Evolutionary conservation across 1,140 invertebrate species (phyloP).

Genomic region (Polypedilum vanderplanki): DNA sequence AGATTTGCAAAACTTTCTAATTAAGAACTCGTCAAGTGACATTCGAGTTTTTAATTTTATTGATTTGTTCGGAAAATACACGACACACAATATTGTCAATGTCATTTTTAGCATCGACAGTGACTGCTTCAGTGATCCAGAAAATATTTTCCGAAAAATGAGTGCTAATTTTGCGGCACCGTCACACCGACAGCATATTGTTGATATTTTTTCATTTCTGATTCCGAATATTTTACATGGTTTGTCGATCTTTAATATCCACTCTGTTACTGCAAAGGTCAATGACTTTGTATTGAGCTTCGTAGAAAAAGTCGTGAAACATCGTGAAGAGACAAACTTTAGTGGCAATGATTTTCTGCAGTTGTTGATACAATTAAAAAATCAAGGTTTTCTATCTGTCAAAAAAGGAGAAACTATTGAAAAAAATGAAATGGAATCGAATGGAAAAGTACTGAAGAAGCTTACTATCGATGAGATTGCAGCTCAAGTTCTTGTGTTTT

Average conservation of each 20-base stretch:
- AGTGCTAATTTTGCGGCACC: background rate
- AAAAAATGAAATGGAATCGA: background rate
- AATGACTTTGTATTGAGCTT: background rate
- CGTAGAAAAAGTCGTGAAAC: background rate
- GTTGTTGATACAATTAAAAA: slow-evolving; percentile 30
- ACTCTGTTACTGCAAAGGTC: background rate
- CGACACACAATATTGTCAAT: slow-evolving; percentile 49
- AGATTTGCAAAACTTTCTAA: slow-evolving; percentile 33
- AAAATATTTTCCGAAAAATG: background rate
- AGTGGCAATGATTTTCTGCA: slow-evolving; percentile 35
- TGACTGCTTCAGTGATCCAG: slow-evolving; percentile 27
- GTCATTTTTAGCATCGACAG: slow-evolving; percentile 42
- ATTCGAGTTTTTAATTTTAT: slow-evolving; percentile 38
- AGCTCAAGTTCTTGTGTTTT: slow-evolving; percentile 33
- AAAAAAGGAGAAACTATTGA: slow-evolving; percentile 3
- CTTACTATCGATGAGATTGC: slow-evolving; percentile 28
- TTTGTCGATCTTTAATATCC: background rate
- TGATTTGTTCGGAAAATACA: slow-evolving; percentile 44
- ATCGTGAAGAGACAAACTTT: background rate
- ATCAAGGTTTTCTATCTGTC: slow-evolving; percentile 13
- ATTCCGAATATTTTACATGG: background rate
- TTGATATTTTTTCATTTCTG: background rate
- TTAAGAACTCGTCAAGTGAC: slow-evolving; percentile 25
- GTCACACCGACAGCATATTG: background rate
- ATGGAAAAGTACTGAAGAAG: background rate